phyloP scores from a whole-genome alignment of 35 echinoderm and acorn worm genomes.

The Lytechinus variegatus region DNA sequence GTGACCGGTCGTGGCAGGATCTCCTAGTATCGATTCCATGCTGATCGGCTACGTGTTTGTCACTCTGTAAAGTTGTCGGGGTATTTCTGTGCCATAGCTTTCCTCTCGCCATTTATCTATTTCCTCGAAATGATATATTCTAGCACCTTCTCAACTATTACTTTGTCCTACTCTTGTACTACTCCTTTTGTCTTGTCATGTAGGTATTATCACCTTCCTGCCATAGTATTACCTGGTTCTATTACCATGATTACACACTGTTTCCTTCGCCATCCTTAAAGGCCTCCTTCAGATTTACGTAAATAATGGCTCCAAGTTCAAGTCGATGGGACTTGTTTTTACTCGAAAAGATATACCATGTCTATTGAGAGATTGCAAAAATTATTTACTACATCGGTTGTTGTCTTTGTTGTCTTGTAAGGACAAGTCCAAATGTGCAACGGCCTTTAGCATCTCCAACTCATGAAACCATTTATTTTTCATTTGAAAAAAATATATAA shows the following conservation, averaged over 20 bases:
- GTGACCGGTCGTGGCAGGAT: neutral
- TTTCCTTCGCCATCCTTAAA: neutral
- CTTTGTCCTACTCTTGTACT: neutral
- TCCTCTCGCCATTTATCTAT: neutral
- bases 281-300: too few relatives aligned
- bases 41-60: neutral
- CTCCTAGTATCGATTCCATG: neutral
- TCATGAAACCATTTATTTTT: too few relatives aligned
- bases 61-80: neutral
- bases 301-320: too few relatives aligned
- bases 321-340: too few relatives aligned
- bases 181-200: neutral
- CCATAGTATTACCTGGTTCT: neutral
- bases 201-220: neutral
- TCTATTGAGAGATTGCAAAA: too few relatives aligned
- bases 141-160: neutral
- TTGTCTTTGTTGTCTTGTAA: too few relatives aligned
- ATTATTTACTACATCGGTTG: too few relatives aligned
- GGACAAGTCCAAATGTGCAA: too few relatives aligned
- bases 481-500: too few relatives aligned
- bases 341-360: too few relatives aligned
- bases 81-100: neutral
- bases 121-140: neutral
- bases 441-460: too few relatives aligned
- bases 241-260: neutral